Evolutionary conservation across 1,140 invertebrate genomes (phyloP), one percentile per base, ranked within the genome.

Genomic region (Gryllus bimaculatus): DNA sequence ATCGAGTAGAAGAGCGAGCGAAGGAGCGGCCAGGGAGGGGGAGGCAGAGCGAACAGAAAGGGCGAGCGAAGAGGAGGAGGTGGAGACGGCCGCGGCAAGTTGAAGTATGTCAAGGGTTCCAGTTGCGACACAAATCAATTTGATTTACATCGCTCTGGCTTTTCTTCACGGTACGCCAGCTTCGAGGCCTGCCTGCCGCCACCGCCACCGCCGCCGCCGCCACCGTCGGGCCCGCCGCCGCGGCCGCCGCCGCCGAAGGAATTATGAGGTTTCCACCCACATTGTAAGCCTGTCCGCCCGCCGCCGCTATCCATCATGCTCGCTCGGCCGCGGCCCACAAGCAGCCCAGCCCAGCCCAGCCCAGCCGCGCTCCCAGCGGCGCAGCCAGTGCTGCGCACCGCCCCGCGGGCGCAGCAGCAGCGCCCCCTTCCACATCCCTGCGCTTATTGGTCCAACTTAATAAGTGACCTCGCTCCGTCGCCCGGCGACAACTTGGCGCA

Each of bases 201-300:
- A 18, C 10, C 18, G 10, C 54, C 18, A 18, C 10, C 18, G 10
- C 54, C 18, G 10, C 54, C 10, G 54, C 10, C 10, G 54, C 10
- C 18, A 2, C 18, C 10, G 54, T 66, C 18, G 54, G 54, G 10
- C 54, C 54, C 18, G 10, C 54, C 10, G 10, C 18, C 10, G 10
- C 54, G 54, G 54, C 10, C 10, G 54, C 10, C 54, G 54, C 18
- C 10, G 54, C 54, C 54, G 10, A 66, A 66, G 54, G 54, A 66
- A 66, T 66, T 66, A 66, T 66, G 54, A 66, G 54, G 54, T 66
- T 66, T 66, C 54, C 54, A 66, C 54, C 54, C 54, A 66, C 54
- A 66, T 66, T 66, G 54, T 66, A 66, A 66, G 54, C 54, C 54
- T 66, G 54, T 66, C 54, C 54, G 54, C 54, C 54, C 54, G 54